Evolutionary conservation across 2,797 vertebrate species (phyloP), one percentile per base, ranked within the genome.

Genomic region (Leptatherina wallacei): DNA sequence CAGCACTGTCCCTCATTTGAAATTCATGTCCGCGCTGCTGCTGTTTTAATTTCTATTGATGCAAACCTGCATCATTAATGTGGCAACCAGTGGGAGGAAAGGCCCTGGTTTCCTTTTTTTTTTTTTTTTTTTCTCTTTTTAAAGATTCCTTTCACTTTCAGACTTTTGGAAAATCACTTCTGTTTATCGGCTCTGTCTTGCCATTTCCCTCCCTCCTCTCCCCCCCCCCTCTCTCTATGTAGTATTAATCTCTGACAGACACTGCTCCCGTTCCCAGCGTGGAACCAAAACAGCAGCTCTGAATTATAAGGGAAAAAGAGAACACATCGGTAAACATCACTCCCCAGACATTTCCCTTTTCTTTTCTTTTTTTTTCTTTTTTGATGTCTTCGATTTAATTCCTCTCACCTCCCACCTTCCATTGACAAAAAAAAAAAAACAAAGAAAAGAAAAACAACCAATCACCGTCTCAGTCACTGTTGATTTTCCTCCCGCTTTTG

Each of bases 201-300:
- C n/a, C 62, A 10, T 4, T 58, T 61, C 5, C 68, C 57, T 10
- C 9, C 7, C n/a, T 65, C 55, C n/a, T 60, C 11, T 6, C 61
- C 61, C 6, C 65, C 58, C 13, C 8, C 8, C 20, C 68, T 30
- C 62, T 57, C 71, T 65, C 73, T 85, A 77, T 86, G 84, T 79
- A 71, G 84, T 82, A 77, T 88, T 91, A 91, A 92, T 91, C 87
- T 91, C 86, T 90, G 86, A 88, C 89, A 90, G 87, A 88, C 88
- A 86, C 83, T 69, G 85, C 66, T 89, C 80, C 78, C 52, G 55
- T 84, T 89, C 85, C 64, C 84, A 84, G 85, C 66, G 6, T 86
- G 86, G 42, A 75, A 80, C 82, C 59, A 38, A 83, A 89, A 87
- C 87, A 77, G 82, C 78, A 61, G 67, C 81, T 60, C 57, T 68